Evolutionary conservation across 2,888 invertebrate genomes (phyloP), one percentile per base, ranked within the genome.

Genomic region (Eubasilissa splendida): DNA sequence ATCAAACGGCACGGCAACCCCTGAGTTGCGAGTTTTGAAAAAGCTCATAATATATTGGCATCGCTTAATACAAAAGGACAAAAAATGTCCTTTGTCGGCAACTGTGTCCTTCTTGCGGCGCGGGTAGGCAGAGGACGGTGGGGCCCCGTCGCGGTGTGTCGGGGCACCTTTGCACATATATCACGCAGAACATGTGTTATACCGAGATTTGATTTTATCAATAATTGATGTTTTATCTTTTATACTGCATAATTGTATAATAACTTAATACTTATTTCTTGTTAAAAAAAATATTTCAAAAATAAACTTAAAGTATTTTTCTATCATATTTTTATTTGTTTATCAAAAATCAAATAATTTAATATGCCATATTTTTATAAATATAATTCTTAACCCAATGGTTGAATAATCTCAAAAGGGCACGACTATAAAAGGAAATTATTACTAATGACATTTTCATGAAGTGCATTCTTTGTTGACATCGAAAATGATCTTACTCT

Each of bases 391-490:
- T 4, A 58, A 10, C 58, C 9, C n/a, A n/a, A n/a, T n/a, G n/a
- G n/a, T n/a, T n/a, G n/a, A n/a, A n/a, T n/a, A n/a, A n/a, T n/a
- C 33, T n/a, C 42, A 9, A 66, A 50, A 2, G 66, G 50, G 59
- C 59, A 74, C 14, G 12, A n/a, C n/a, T 31, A 42, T 74, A 42
- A 33, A 74, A 59, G 11, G 54, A 10, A 71, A 22, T 14, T 5
- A 31, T 10, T 71, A 77, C 76, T 81, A 81, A 81, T 81, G 81
- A 79, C 81, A 58, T 76, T 81, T 81, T 81, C 79, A 81, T 81
- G 79, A 79, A 79, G 60, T 74, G 68, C 59, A 77, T 81, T 78
- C 79, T 68, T 76, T 81, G 81, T 79, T 33, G 75, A 79, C 60
- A 65, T 33, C 56, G 73, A 59, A 79, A 79, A 79, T 74, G 79